Evolutionary conservation across 2,888 invertebrate species (phyloP).

Genomic region (Lingula anatina): DNA sequence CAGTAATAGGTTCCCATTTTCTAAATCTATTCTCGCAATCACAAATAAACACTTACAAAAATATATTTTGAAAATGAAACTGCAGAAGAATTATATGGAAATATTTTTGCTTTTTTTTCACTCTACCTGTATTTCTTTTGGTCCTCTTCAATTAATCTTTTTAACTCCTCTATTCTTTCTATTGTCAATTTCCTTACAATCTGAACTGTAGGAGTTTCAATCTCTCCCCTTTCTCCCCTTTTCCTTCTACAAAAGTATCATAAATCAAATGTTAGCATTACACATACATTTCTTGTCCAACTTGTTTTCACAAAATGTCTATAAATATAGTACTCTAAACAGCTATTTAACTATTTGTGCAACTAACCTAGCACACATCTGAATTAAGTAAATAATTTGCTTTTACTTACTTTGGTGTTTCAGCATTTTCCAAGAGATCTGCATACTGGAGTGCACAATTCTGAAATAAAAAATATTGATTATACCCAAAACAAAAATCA

Average conservation of each 20-base stretch:
- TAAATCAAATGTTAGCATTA: no score
- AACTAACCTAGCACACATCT: background rate
- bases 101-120: no score
- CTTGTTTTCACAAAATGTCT: background rate
- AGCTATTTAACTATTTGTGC: background rate
- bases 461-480: conserved; percentile 28
- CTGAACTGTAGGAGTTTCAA: conserved; percentile 73
- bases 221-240: conserved; percentile 55
- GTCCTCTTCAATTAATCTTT: conserved; percentile 66
- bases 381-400: background rate
- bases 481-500: no score
- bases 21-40: no score
- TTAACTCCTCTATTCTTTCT: conserved; percentile 74
- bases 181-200: conserved; percentile 72
- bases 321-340: background rate
- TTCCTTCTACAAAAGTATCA: conserved; percentile 62
- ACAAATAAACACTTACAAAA: no score
- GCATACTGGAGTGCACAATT: conserved; percentile 87
- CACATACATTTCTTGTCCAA: no score
- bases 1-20: no score
- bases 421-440: conserved; percentile 72
- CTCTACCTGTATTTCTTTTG: conserved; percentile 64
- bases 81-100: no score
- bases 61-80: no score
- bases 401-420: conserved; percentile 67